phyloP scores from a whole-genome alignment of 2,888 invertebrate genomes.

The Hydropsyche betteni region DNA sequence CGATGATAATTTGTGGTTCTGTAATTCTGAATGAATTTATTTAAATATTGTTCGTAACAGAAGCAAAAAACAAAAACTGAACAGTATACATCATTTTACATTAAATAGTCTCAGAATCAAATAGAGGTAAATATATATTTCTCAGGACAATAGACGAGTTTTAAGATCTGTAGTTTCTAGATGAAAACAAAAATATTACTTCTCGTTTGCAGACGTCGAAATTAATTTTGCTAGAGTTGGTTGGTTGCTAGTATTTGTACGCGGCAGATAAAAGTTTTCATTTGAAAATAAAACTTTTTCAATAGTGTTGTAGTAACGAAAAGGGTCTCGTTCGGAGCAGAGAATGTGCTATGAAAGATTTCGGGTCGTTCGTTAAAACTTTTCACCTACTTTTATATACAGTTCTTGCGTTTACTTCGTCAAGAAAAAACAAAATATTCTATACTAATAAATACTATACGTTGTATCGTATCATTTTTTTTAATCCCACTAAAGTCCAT shows the following conservation, averaged over 20 bases:
- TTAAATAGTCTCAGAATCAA: no score
- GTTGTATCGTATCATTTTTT: conserved; percentile 2
- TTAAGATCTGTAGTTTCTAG: not conserved
- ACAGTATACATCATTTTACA: no score
- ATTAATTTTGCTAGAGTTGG: conserved; percentile 10
- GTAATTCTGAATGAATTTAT: not conserved
- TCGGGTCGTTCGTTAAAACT: conserved; percentile 31
- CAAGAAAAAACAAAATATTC: not conserved
- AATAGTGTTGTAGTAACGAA: conserved; percentile 27
- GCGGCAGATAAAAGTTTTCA: conserved; percentile 17
- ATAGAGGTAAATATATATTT: no score
- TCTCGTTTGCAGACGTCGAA: not conserved
- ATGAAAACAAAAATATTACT: not conserved
- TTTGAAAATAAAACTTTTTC: conserved; percentile 32
- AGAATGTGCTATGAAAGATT: conserved; percentile 26
- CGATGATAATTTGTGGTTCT: not conserved
- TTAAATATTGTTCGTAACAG: no score
- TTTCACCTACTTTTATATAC: conserved; percentile 2
- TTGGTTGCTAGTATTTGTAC: conserved; percentile 7
- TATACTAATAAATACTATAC: not conserved
- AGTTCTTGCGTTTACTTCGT: not conserved
- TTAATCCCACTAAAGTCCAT: not conserved
- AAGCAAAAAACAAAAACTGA: no score
- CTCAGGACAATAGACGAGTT: no score
- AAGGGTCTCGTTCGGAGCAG: not conserved